Evolutionary conservation across 2,888 invertebrate genomes (phyloP).

Genomic region (Apeira syringaria): DNA sequence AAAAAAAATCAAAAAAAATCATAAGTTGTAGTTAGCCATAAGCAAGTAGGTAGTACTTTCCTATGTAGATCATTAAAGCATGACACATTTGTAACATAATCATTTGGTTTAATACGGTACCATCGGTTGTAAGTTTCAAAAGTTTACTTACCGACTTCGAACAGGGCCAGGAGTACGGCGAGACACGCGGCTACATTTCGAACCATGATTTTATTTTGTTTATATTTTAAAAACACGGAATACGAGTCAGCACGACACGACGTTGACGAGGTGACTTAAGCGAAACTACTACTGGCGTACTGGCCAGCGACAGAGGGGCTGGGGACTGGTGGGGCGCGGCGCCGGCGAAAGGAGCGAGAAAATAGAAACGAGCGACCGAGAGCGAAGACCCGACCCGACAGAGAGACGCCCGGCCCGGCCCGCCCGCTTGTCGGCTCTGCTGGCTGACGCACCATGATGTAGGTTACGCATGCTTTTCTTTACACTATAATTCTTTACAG

Average conservation of each 20-base stretch:
- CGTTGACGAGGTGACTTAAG: slow-evolving; percentile 20
- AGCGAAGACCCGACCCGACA: slow-evolving; percentile 49
- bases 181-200: slow-evolving; percentile 59
- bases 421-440: slow-evolving; percentile 37
- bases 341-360: slow-evolving; percentile 2
- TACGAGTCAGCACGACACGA: slow-evolving; percentile 7
- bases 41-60: no score
- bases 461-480: slow-evolving; percentile 1
- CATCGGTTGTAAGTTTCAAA: no score
- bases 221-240: slow-evolving; percentile 29
- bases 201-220: slow-evolving; percentile 51
- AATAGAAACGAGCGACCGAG: no score
- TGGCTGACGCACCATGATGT: background rate
- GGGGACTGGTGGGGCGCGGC: background rate
- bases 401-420: no score
- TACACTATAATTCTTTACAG: no score
- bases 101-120: no score
- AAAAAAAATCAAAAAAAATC: no score
- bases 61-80: no score
- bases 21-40: no score
- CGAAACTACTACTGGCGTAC: slow-evolving; percentile 54
- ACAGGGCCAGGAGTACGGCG: slow-evolving; percentile 61
- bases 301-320: no score
- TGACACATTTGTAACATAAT: no score
- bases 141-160: slow-evolving; percentile 64